Base-by-base conservation (phyloP, 2,888 invertebrate species). In the Allophyes oxyacanthae region DNA sequence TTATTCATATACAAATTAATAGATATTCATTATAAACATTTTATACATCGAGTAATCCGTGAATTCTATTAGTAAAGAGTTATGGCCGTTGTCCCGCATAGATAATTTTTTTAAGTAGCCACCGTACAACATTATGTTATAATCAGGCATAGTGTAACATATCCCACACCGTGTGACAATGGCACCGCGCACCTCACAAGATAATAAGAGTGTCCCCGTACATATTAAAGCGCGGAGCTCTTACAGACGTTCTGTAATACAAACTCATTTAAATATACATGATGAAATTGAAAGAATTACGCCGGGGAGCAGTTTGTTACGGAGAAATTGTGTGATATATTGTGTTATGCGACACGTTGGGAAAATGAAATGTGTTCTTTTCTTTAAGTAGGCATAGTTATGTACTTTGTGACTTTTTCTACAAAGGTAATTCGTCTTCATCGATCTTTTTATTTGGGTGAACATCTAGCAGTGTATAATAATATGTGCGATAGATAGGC, bases 231-330 rank as follows among this genome's bases (percentile, higher is more conserved):
- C 50, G 44, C 60, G 64, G 58, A 51, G 72, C 57, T 63, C 72
- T 72, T 70, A 65, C 77, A 79, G 76, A 79, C 85, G 78, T 81
- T 80, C 86, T 85, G 89, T 87, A 84, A 87, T 85, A 91, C 89
- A 88, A 84, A 87, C 82, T 90, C 88, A 92, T 93, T 92, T 93
- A 85, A 90, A 93, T 93, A 92, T 83, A 93, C 92, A 92, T 84
- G 90, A 88, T 88, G 86, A 90, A 92, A 93, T 93, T 92, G 93
- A 92, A 91, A 91, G 89, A 90, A 92, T 89, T 86, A 87, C 87
- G 77, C 52, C 69, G 72, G 75, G 79, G 72, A 61, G 77, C 63
- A 71, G 68, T 73, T 79, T 78, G 77, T 66, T 57, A 30, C 26
- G 9, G 37, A 28, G 50, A 78, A 79, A 79, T 78, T 81, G 79